These are phyloP conservation scores for Pseudococcus jackbeardsleyi DNA, from an alignment of 2,888 invertebrate species.

Conservation along the genomic window DNA sequence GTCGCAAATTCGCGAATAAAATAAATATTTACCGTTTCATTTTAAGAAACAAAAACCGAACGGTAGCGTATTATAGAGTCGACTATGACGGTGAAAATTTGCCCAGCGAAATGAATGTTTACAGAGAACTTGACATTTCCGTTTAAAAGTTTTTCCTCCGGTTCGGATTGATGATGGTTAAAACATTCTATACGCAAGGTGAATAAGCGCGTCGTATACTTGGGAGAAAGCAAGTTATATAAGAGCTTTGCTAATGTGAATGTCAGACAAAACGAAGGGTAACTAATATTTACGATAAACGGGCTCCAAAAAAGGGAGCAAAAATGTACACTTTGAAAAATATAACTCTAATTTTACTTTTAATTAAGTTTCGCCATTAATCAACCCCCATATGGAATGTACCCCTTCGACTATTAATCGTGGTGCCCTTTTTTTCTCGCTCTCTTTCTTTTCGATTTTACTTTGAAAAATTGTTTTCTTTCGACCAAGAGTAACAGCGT, in stretches of 20 bases:
- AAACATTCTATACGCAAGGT: conserved; percentile 60
- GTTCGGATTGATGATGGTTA: conserved; percentile 56
- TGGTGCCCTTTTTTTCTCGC: background rate
- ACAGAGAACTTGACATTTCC: conserved; percentile 63
- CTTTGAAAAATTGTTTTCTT: conserved; percentile 53
- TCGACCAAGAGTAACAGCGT: background rate
- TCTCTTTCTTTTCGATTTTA: conserved; percentile 52
- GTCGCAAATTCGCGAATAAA: background rate
- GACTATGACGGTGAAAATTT: conserved; percentile 38
- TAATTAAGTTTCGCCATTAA: conserved; percentile 63
- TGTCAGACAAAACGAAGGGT: conserved; percentile 61
- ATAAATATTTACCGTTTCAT: conserved; percentile 53
- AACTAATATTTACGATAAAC: conserved; percentile 63
- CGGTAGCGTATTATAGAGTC: background rate
- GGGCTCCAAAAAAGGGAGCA: conserved; percentile 26
- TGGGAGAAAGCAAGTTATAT: conserved; percentile 51
- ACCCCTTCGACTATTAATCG: conserved; percentile 56
- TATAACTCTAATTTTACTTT: conserved; percentile 63
- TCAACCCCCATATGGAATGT: conserved; percentile 63
- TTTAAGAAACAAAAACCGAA: conserved; percentile 7
- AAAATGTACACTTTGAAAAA: conserved; percentile 61
- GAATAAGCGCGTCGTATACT: conserved; percentile 29
- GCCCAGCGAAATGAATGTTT: conserved; percentile 56
- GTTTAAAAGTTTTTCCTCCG: conserved; percentile 35
- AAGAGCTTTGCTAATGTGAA: conserved; percentile 58